A percentile compares a stretch with the other conserved stretches of the same genome.
Conservation (phyloP, 2,113 vertebrate genomes). For the Kobus ellipsiprymnus region DNA sequence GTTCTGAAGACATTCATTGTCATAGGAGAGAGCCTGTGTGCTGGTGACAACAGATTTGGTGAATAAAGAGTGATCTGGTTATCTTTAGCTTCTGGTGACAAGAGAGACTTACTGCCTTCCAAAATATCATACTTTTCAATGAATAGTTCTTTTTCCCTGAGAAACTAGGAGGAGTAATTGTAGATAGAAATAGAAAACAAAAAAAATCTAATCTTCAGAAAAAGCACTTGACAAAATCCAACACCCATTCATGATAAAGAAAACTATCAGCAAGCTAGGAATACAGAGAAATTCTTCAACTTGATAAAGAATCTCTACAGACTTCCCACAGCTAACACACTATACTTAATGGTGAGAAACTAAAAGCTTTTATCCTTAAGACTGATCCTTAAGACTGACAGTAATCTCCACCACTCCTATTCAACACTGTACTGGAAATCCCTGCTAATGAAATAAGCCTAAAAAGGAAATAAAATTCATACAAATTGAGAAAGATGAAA, state of each 20-base stretch:
- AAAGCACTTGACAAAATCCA: not conserved
- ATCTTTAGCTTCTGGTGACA: not conserved
- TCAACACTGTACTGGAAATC: not conserved
- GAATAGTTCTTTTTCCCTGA: not conserved
- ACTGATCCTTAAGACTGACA: not conserved
- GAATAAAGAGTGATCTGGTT: not conserved
- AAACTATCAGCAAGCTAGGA: not conserved
- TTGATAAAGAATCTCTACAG: not conserved
- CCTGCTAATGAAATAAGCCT: not conserved
- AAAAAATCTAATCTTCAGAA: not conserved
- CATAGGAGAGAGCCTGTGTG: not conserved
- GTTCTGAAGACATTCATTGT: not conserved
- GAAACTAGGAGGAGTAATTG: not conserved
- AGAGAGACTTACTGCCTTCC: too few species aligned
- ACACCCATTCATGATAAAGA: not conserved
- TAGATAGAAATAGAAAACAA: not conserved
- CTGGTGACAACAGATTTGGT: not conserved
- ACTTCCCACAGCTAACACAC: not conserved
- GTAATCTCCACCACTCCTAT: not conserved
- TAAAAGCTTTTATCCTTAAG: not conserved
- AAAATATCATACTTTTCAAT: not conserved
- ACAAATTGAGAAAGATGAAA: not conserved
- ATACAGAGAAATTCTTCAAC: not conserved
- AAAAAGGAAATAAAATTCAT: not conserved
- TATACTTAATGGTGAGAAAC: not conserved